Conservation (phyloP, 2,113 vertebrate species). For the Caretta caretta region DNA sequence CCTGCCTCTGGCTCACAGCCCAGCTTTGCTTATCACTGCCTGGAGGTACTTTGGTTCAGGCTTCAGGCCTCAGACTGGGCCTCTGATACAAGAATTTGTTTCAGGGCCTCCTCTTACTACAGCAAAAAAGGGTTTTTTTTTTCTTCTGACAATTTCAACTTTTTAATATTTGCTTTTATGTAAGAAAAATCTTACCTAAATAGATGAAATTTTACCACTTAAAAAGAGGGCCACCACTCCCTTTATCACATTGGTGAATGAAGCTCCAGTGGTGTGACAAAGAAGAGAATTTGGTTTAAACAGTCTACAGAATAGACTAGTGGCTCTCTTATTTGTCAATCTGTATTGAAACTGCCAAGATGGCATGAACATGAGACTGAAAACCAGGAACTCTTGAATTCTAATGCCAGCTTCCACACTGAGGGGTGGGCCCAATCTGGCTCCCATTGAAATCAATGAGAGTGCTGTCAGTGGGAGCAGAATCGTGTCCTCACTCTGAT, state of each 20-base stretch:
- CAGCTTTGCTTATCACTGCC: no score
- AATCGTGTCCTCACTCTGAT: not conserved
- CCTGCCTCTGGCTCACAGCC: no score
- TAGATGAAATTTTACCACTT: not conserved
- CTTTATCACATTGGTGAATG: not conserved
- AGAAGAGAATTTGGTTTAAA: not conserved
- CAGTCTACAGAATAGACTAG: not conserved
- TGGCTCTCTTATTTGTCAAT: conserved; percentile 23
- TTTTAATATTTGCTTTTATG: not conserved
- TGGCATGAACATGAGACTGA: conserved; percentile 1
- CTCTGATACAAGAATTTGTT: no score
- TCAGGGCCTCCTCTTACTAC: no score
- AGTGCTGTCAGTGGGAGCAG: not conserved
- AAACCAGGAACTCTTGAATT: conserved; percentile 21
- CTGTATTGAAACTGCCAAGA: conserved; percentile 7
- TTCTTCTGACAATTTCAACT: not conserved
- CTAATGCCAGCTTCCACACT: not conserved
- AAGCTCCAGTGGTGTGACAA: not conserved
- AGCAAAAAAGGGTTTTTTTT: not conserved
- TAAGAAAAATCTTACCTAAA: not conserved
- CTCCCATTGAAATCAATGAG: not conserved
- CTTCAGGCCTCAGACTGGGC: no score
- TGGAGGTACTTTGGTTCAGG: no score
- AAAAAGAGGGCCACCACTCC: not conserved
- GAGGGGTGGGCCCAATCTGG: not conserved